Base-by-base conservation (phyloP, 2,888 invertebrate species). In the Hydropsyche betteni region DNA sequence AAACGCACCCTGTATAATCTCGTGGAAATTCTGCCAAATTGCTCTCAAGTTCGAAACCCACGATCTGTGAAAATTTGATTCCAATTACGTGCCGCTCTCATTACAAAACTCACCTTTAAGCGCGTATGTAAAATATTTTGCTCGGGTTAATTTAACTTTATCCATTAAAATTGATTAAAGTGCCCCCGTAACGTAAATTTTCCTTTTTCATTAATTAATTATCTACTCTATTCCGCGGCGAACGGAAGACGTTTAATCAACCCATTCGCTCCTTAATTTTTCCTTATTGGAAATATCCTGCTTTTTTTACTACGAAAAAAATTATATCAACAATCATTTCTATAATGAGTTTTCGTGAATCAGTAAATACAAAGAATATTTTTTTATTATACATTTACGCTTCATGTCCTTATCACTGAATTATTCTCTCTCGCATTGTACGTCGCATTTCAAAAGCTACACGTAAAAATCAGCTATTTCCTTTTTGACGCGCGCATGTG, bases 21-120 rank as follows among this genome's bases (percentile, higher is more conserved):
- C 64, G 34, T 64, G 14, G 64, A 64, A 64, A 64, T 36, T 64
- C 36, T n/a, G 34, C 64, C 36, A 64, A 64, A 64, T 64, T 64
- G 64, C 64, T 64, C 64, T 64, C 34, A 64, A 64, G 64, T 64
- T 64, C 34, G 64, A 34, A 64, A 64, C 7, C 61, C 64, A 34
- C 64, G 64, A 64, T 64, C 64, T 64, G 64, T 64, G 64, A 64
- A 64, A 64, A 64, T 64, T 64, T 64, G 64, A 64, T 64, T 64
- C 36, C 33, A 64, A 64, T 64, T 64, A 64, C 64, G 64, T 36
- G 6, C 64, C 10, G n/a, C 64, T 10, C 64, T 64, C 36, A 34
- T 34, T 34, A 36, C 12, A 16, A 36, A 64, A 64, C 36, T 36
- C 64, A 64, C 64, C 64, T 64, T 64, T 61, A 33, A 33, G 61